phyloP scores from a whole-genome alignment of 2,888 invertebrate genomes.

The Spisula solida region DNA sequence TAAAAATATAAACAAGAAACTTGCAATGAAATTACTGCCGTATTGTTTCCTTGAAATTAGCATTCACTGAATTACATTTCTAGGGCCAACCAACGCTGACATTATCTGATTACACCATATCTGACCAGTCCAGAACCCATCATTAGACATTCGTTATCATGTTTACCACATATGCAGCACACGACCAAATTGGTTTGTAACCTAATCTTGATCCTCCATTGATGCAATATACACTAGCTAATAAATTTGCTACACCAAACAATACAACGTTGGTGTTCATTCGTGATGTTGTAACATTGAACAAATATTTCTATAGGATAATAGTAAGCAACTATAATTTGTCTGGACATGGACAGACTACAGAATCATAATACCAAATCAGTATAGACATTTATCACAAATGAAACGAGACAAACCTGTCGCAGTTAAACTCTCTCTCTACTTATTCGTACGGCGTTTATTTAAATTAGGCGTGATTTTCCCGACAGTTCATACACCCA shows the following conservation, averaged over 20 bases:
- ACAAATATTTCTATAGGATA: not conserved
- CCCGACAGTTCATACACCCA: no score
- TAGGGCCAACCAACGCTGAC: not conserved
- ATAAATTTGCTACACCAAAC: not conserved
- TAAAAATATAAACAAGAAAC: no score
- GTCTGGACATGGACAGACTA: not conserved
- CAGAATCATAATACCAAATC: not conserved
- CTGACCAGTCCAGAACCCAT: not conserved
- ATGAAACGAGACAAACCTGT: not conserved
- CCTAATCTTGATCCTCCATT: not conserved
- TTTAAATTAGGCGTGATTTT: no score
- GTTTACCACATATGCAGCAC: not conserved
- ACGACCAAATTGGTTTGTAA: not conserved
- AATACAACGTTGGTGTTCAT: not conserved
- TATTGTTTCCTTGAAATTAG: not conserved
- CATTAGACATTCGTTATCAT: not conserved
- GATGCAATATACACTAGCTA: not conserved
- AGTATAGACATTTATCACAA: not conserved
- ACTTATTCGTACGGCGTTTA: no score
- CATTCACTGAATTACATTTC: not conserved
- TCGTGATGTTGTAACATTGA: not conserved
- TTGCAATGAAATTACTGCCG: not conserved
- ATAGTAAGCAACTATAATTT: not conserved
- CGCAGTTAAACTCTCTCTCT: not conserved
- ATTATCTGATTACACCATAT: not conserved